Evolutionary conservation across 1,140 invertebrate genomes (phyloP).

Genomic region (Dryas iulia): DNA sequence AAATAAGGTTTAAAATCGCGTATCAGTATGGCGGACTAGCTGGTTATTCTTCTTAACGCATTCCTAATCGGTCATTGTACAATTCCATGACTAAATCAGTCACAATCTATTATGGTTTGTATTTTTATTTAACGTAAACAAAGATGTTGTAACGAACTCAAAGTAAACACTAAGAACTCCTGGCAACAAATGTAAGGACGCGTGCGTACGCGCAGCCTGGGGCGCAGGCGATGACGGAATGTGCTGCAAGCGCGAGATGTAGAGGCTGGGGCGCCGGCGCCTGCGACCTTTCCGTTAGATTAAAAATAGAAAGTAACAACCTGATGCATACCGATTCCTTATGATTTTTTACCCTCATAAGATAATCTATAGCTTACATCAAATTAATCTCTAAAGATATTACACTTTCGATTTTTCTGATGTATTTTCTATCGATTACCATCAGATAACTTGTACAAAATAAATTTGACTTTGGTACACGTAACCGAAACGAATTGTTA

Average conservation of each 20-base stretch:
- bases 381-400: slow-evolving; percentile 24
- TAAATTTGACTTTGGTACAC: neutral
- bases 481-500: neutral
- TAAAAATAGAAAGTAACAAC: slow-evolving; percentile 78
- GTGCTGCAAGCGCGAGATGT: slow-evolving; percentile 55
- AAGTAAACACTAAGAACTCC: slow-evolving; percentile 8
- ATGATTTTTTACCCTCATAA: slow-evolving; percentile 66
- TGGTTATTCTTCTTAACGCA: slow-evolving; percentile 49
- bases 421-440: neutral
- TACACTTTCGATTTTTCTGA: slow-evolving; percentile 51
- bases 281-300: slow-evolving; percentile 66
- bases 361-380: slow-evolving; percentile 57
- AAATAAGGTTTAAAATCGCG: slow-evolving; percentile 44
- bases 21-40: slow-evolving; percentile 3
- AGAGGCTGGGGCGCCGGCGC: slow-evolving; percentile 70
- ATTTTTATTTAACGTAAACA: slow-evolving; percentile 14
- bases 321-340: slow-evolving; percentile 61
- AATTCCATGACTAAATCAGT: slow-evolving; percentile 4
- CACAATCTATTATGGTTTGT: neutral
- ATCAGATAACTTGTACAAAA: neutral
- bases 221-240: slow-evolving; percentile 70
- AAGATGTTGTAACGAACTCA: neutral
- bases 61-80: slow-evolving; percentile 54
- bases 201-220: slow-evolving; percentile 64
- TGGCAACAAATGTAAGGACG: slow-evolving; percentile 15